Conservation (phyloP, 2,888 invertebrate species). For the Drosophila nr. perissopoda region DNA sequence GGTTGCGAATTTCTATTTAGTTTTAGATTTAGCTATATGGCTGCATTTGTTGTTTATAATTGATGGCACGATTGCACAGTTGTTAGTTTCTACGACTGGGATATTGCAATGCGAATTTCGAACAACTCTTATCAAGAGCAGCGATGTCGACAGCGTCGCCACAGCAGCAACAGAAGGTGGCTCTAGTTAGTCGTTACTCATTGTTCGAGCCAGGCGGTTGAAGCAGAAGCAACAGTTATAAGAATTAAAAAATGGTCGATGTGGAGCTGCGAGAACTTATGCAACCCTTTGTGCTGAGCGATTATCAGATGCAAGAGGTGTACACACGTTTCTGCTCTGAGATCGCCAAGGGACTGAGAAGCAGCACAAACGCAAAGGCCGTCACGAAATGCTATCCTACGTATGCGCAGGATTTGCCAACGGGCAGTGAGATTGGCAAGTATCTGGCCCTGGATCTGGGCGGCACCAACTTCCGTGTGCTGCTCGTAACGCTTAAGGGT, state of each 20-base stretch:
- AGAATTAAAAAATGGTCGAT: constrained; percentile 66
- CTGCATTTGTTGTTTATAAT: constrained; percentile 39
- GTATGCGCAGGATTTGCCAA: constrained; percentile 97
- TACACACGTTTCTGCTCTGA: constrained; percentile 91
- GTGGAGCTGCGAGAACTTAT: constrained; percentile 74
- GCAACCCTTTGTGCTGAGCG: constrained; percentile 90
- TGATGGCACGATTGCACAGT: constrained; percentile 43
- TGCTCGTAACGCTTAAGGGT: constrained; percentile 92
- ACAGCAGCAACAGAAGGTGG: constrained; percentile 32
- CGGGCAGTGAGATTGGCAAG: constrained; percentile 96
- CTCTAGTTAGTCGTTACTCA: constrained; percentile 68
- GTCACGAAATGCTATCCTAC: constrained; percentile 97
- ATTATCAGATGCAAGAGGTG: constrained; percentile 91
- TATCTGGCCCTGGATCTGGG: constrained; percentile 98
- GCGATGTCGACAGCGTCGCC: constrained; percentile 12
- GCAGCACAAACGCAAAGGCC: constrained; percentile 90
- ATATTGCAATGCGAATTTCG: constrained; percentile 44
- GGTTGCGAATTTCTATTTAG: constrained; percentile 35
- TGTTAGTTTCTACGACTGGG: constrained; percentile 20
- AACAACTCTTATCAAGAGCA: constrained; percentile 54
- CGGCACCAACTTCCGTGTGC: constrained; percentile 98
- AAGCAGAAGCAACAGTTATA: constrained; percentile 8
- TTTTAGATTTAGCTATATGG: constrained; percentile 39
- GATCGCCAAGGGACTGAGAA: constrained; percentile 91
- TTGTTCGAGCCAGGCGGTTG: constrained; percentile 56